phyloP scores from a whole-genome alignment of 2,888 invertebrate species.

The Andricus quercusramuli region DNA sequence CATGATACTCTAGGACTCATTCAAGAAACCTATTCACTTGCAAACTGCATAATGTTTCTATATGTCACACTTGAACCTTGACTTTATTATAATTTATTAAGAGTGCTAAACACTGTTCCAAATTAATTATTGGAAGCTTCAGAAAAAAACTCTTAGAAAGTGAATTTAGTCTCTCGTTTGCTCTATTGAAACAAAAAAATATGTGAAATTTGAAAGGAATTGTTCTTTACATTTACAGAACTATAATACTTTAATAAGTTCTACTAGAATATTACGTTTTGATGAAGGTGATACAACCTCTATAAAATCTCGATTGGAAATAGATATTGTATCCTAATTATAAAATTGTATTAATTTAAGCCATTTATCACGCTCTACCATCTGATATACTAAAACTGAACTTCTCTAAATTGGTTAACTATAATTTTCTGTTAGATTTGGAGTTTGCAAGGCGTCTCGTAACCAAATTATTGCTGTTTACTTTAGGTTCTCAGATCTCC shows the following conservation, averaged over 20 bases:
- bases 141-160: too few species aligned
- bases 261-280: not conserved
- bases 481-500: not conserved
- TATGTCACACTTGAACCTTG: not conserved
- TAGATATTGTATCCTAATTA: not conserved
- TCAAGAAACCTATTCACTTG: not conserved
- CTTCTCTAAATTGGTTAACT: constrained; percentile 2
- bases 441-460: not conserved
- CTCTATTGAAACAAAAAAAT: too few species aligned
- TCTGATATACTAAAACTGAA: not conserved
- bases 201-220: too few species aligned
- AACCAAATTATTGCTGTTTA: not conserved
- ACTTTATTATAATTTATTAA: not conserved
- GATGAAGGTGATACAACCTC: not conserved
- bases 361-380: not conserved
- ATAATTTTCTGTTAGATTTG: not conserved
- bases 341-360: not conserved
- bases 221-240: too few species aligned
- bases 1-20: not conserved
- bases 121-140: too few species aligned
- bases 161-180: too few species aligned
- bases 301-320: not conserved
- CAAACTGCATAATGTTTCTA: not conserved
- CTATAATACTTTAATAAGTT: not conserved
- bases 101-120: not conserved